A percentile compares a stretch with the other conserved stretches of the same genome.
phyloP scores from a whole-genome alignment of 2,888 invertebrate genomes.

The Timema cristinae region DNA sequence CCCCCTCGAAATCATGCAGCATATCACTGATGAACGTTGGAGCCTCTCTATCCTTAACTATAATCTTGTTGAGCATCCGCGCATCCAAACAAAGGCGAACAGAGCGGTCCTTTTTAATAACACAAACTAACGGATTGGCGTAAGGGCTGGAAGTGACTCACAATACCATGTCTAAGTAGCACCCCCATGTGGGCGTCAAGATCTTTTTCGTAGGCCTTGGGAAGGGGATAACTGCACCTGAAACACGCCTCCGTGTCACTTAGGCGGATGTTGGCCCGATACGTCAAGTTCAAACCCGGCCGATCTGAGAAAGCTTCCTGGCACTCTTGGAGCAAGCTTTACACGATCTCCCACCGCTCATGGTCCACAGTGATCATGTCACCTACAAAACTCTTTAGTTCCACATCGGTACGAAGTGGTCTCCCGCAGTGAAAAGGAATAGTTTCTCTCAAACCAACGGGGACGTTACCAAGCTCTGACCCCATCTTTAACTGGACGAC shows the following conservation, averaged over 20 bases:
- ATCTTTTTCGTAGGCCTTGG: not conserved
- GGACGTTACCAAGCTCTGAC: too few species aligned
- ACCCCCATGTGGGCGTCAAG: not conserved
- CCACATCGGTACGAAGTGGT: too few species aligned
- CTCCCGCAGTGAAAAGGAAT: too few species aligned
- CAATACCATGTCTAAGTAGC: not conserved
- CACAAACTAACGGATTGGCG: not conserved
- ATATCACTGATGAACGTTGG: constrained; percentile 29
- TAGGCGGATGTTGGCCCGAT: not conserved
- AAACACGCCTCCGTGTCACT: not conserved
- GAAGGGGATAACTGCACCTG: not conserved
- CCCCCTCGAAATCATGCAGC: constrained; percentile 17
- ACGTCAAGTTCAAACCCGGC: not conserved
- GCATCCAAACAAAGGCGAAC: constrained; percentile 22
- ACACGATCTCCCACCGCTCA: not conserved
- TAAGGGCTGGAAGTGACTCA: not conserved
- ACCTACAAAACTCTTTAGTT: too few species aligned
- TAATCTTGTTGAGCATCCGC: constrained; percentile 26
- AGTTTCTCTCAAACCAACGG: too few species aligned
- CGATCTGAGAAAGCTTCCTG: not conserved
- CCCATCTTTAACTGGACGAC: too few species aligned
- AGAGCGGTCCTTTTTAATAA: constrained; percentile 25
- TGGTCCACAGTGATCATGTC: too few species aligned
- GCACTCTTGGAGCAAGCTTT: not conserved
- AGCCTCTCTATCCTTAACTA: constrained; percentile 27